Evolutionary conservation across 1,140 invertebrate species (phyloP).

Genomic region (Philopotamus ludificatus): DNA sequence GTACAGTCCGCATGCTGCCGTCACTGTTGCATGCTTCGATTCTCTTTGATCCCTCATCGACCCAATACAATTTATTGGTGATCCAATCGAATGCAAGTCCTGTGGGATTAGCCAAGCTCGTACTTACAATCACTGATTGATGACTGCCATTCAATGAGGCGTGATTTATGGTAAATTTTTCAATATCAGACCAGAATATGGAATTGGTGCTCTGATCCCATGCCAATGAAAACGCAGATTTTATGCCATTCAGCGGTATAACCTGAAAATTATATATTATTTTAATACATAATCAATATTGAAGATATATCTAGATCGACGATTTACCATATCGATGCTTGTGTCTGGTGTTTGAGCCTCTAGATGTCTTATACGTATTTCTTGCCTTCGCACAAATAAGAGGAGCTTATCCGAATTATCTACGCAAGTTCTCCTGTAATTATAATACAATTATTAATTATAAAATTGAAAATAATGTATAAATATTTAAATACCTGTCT

Average conservation of each 20-base stretch:
- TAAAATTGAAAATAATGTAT: not conserved
- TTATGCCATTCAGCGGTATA: conserved; percentile 75
- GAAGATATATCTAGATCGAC: too few relatives aligned
- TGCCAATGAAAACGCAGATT: conserved; percentile 78
- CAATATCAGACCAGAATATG: conserved; percentile 88
- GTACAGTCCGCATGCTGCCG: conserved; percentile 71
- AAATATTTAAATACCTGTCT: conserved; percentile 57
- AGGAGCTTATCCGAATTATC: conserved; percentile 73
- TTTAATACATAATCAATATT: conserved; percentile 15
- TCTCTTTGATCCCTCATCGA: conserved; percentile 75
- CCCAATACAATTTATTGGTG: conserved; percentile 86
- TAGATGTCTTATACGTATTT: conserved; percentile 71
- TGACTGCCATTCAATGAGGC: conserved; percentile 75
- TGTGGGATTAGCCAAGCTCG: conserved; percentile 71
- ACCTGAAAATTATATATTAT: conserved; percentile 51
- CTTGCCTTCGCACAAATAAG: conserved; percentile 78
- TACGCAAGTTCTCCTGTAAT: conserved; percentile 64
- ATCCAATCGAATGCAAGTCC: conserved; percentile 84
- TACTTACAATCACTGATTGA: conserved; percentile 66
- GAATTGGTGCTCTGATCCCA: conserved; percentile 79
- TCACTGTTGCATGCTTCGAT: conserved; percentile 81
- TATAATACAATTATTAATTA: conserved; percentile 14
- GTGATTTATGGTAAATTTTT: conserved; percentile 76
- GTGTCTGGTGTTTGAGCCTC: conserved; percentile 61
- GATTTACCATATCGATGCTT: conserved; percentile 66